phyloP scores from a whole-genome alignment of 2,797 vertebrate genomes.

The Falco cherrug region DNA sequence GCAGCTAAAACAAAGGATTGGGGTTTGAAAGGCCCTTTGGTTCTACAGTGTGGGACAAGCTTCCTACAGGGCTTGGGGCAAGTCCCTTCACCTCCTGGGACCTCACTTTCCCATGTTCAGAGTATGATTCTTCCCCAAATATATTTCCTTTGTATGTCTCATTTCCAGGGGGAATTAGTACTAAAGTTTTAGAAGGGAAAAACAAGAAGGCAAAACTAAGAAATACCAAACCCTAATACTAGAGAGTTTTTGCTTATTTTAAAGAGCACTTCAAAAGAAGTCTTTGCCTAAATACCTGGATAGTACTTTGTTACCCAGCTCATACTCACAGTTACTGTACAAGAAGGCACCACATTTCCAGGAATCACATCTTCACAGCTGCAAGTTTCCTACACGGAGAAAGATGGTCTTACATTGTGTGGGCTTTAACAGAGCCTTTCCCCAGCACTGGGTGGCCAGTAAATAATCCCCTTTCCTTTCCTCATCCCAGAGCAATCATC shows the following conservation, averaged over 20 bases:
- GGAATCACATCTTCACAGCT: neutral
- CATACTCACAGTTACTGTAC: neutral
- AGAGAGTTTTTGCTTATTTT: neutral
- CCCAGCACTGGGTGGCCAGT: neutral
- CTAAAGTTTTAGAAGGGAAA: neutral
- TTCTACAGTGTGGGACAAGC: neutral
- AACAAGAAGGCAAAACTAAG: neutral
- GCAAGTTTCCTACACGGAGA: neutral
- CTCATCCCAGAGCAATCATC: neutral
- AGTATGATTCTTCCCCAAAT: neutral
- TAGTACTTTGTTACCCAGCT: neutral
- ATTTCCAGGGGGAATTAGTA: neutral
- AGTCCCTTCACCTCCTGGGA: neutral
- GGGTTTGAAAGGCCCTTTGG: neutral
- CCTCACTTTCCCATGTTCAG: neutral
- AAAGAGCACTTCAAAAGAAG: neutral
- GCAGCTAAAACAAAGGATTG: neutral
- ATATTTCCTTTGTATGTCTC: neutral
- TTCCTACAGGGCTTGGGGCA: neutral
- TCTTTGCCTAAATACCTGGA: neutral
- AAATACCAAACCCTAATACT: neutral
- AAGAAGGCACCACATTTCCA: neutral
- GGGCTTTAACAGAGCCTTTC: neutral
- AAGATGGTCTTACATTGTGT: neutral
- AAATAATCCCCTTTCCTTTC: neutral